Evolutionary conservation across 2,888 invertebrate species (phyloP), one percentile per base, ranked within the genome.

Genomic region (Agonopterix heracliana): DNA sequence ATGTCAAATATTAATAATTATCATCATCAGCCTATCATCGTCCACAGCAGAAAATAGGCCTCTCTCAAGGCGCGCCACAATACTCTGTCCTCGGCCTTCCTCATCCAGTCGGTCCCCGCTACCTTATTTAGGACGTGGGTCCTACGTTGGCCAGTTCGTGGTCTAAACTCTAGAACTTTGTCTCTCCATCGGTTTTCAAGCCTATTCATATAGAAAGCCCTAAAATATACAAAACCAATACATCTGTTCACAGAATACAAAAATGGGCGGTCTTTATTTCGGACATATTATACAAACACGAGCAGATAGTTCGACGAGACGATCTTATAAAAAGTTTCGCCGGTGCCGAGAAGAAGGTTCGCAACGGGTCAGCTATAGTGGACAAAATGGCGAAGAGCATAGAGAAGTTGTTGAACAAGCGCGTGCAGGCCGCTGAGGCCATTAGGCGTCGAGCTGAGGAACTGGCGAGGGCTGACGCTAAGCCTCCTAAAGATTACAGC

Each of bases 361-460:
- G 88, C 1, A 75, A 82, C 47, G 88, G 87, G 0, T 58, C 77
- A 0, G 69, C 70, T 2, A 81, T 88, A 7, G 83, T 81, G 2
- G 70, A 72, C n/a, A 75, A 75, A 46, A 74, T 81, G 56, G 79
- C 82, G 0, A 54, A 53, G 1, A 64, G 65, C 0, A 53, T 88
- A 3, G 76, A 78, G 34, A 75, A 78, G 3, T 57, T 88, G 44
- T 61, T 88, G 13, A 52, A 56, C 17, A 70, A 66, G 40, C 61
- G 87, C 9, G 68, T 71, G 4, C 66, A 60, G 34, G 84, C 81
- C 0, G 87, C 83, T 0, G 80, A 80, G 45, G 69, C 72, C 2
- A 86, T 88, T 36, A 80, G 81, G 78, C 63, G 69, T 4, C 73
- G 69, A 51, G 85, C 84, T 2, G 86, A 87, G 50, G 73, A 74